Conservation (phyloP, 2,888 invertebrate genomes). For the Orthosia incerta region DNA sequence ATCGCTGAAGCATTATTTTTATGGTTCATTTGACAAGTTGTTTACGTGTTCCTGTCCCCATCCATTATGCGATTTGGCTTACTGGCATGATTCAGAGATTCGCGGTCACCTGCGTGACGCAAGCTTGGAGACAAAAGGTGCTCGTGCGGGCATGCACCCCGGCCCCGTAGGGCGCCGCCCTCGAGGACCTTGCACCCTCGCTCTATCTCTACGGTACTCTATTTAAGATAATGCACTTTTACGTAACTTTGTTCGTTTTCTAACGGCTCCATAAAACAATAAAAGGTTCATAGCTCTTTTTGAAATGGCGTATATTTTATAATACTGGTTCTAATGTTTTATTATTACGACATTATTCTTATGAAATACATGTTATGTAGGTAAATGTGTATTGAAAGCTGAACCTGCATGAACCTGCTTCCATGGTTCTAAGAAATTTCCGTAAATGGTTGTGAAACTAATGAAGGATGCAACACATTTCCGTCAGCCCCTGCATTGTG, state of each 20-base stretch:
- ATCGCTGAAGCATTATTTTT: slow-evolving; percentile 19
- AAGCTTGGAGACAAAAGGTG: slow-evolving; percentile 80
- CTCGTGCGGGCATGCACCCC: slow-evolving; percentile 81
- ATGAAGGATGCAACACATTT: slow-evolving; percentile 37
- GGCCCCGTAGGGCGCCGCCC: slow-evolving; percentile 80
- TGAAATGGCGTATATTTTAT: slow-evolving; percentile 1
- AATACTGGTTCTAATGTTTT: neutral
- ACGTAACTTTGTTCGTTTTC: slow-evolving; percentile 80
- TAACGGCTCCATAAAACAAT: slow-evolving; percentile 73
- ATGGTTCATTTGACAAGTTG: slow-evolving; percentile 31
- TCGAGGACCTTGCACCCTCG: slow-evolving; percentile 82
- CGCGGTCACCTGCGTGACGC: slow-evolving; percentile 64
- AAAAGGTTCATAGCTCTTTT: slow-evolving; percentile 24
- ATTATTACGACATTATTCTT: neutral
- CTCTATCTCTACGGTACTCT: slow-evolving; percentile 66
- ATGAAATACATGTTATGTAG: neutral
- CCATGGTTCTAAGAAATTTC: neutral
- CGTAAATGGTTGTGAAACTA: slow-evolving; percentile 22
- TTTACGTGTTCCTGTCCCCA: slow-evolving; percentile 35
- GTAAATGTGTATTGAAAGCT: neutral
- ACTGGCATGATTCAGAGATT: slow-evolving; percentile 77
- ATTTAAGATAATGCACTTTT: slow-evolving; percentile 82
- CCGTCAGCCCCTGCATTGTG: slow-evolving; percentile 12
- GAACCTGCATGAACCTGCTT: neutral
- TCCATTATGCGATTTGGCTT: slow-evolving; percentile 66